Base-by-base conservation (phyloP, 2,113 vertebrate species). In the Hiodon alosoides region DNA sequence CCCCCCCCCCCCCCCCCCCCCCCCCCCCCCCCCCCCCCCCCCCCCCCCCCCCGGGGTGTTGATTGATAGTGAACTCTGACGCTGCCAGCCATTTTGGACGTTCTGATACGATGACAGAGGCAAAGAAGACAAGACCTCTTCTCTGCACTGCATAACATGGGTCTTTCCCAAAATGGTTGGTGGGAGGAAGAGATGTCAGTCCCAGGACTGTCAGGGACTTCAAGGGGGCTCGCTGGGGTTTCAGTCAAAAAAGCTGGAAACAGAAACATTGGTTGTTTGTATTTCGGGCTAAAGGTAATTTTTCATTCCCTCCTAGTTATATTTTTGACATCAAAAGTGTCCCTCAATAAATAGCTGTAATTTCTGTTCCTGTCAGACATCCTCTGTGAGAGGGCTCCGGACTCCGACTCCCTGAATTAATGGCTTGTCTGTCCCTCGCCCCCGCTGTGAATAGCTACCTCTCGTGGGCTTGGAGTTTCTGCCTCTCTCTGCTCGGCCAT, bases 301-400 rank as follows among this genome's bases (percentile, higher is more conserved):
- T 73, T 60, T 52, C 53, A 31, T 11, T 8, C 16, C n/a, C 9
- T 73, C 50, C 72, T 16, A 46, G 51, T 65, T 72, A 17, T 53
- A 73, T 73, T 73, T 73, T 62, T 80, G 78, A 76, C 52, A 69
- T 78, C 77, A 74, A 75, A 76, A 67, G 73, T 51, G 52, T 50
- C 50, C 53, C 16, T 76, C n/a, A 46, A 65, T 75, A 71, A 67
- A 76, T 67, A 67, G 48, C 46, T 76, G 73, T 75, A 71, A 71
- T 67, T 78, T 57, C 59, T 78, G 14, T 46, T 51, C 68, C 53
- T 76, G 69, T 72, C 58, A 69, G 58, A 48, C 61, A 11, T 79
- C 55, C 62, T 64, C 57, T 31, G 58, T 61, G 64, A 51, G 1
- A 53, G 17, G n/a, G 66, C 66, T 67, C 57, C 73, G n/a, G 54